These are phyloP conservation scores for Phalanger gymnotis DNA, from an alignment of 2,797 vertebrate genomes.

Conservation along the genomic window DNA sequence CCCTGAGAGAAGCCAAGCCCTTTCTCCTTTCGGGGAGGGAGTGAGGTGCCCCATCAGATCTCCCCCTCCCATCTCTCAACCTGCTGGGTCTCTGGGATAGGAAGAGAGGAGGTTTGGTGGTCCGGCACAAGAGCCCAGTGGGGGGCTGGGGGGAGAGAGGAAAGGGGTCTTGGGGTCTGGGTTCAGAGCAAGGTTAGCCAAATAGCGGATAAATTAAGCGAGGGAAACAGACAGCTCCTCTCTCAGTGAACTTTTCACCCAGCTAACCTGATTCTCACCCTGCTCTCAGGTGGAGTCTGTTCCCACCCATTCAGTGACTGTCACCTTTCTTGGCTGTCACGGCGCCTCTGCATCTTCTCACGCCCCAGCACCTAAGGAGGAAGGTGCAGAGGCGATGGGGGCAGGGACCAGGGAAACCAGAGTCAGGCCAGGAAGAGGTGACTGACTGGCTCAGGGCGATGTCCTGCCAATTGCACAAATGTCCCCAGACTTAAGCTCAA, in stretches of 20 bases:
- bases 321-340: slow-evolving; percentile 65
- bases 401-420: neutral
- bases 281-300: slow-evolving; percentile 88
- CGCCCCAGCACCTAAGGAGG: slow-evolving; percentile 47
- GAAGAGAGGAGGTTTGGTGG: slow-evolving; percentile 74
- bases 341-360: slow-evolving; percentile 43
- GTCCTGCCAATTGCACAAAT: neutral
- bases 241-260: slow-evolving; percentile 90
- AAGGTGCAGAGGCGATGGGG: neutral
- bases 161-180: slow-evolving; percentile 90
- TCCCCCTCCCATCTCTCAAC: slow-evolving; percentile 29
- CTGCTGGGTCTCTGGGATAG: slow-evolving; percentile 67
- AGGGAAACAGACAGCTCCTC: slow-evolving; percentile 90
- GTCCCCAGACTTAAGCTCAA: neutral
- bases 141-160: slow-evolving; percentile 86
- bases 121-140: slow-evolving; percentile 81
- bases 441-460: neutral
- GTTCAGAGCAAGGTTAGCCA: slow-evolving; percentile 99
- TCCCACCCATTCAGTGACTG: slow-evolving; percentile 63
- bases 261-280: slow-evolving; percentile 88
- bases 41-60: neutral
- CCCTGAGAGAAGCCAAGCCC: slow-evolving; percentile 65
- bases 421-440: neutral
- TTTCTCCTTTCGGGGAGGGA: slow-evolving; percentile 26
- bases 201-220: slow-evolving; percentile 96